phyloP scores from a whole-genome alignment of 2,888 invertebrate species.

The Caenorhabditis plicata region DNA sequence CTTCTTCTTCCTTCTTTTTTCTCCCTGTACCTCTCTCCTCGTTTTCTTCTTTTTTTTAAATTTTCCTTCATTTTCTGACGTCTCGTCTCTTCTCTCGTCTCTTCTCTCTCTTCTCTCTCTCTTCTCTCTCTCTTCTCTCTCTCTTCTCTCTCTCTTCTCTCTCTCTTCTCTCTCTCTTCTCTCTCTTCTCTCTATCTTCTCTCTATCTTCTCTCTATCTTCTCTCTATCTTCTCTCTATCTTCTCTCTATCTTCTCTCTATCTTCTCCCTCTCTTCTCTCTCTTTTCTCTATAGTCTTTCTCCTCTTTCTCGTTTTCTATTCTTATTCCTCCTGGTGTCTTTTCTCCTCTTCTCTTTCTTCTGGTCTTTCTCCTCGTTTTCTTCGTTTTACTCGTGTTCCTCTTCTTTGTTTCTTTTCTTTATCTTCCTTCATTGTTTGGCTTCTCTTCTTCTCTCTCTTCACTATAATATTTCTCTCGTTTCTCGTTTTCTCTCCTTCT shows the following conservation, averaged over 20 bases:
- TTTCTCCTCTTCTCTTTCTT: slow-evolving; percentile 10
- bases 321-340: slow-evolving; percentile 5
- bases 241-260: slow-evolving; percentile 3
- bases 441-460: neutral
- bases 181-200: slow-evolving; percentile 2
- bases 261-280: slow-evolving; percentile 9
- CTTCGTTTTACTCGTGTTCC: slow-evolving; percentile 5
- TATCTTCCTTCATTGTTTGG: neutral
- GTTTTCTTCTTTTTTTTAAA: neutral
- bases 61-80: neutral
- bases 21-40: neutral
- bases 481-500: slow-evolving; percentile 1
- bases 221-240: slow-evolving; percentile 4
- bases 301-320: neutral
- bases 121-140: neutral
- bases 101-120: neutral
- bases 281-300: neutral
- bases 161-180: neutral
- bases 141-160: neutral
- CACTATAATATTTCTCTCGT: neutral
- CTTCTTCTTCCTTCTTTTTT: neutral
- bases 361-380: slow-evolving; percentile 4
- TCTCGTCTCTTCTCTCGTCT: neutral
- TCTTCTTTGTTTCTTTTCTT: slow-evolving; percentile 11
- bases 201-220: slow-evolving; percentile 1